A percentile compares a stretch with the other conserved stretches of the same genome.
Conservation (phyloP, 2,113 vertebrate species). For the Origma solitaria region DNA sequence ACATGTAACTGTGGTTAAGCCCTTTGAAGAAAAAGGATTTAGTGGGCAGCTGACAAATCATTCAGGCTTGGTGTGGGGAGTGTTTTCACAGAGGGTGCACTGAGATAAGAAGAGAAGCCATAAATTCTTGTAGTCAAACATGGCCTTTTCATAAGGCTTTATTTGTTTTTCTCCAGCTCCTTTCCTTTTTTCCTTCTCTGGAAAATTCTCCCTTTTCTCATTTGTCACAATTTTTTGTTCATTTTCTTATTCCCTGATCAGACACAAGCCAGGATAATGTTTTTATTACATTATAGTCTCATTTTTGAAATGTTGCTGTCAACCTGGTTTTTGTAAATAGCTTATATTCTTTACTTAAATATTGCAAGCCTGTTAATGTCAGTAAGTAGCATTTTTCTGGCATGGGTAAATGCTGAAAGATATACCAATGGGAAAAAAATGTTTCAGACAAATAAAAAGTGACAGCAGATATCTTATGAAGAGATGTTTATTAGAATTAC, state of each 20-base stretch:
- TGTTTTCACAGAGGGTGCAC: background rate
- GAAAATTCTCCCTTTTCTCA: background rate
- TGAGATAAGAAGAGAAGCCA: background rate
- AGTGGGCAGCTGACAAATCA: background rate
- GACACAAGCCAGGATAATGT: background rate
- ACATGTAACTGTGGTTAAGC: background rate
- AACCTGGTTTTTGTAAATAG: background rate
- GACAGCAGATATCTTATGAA: conserved; percentile 25
- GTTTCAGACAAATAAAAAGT: conserved; percentile 33
- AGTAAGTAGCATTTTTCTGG: background rate
- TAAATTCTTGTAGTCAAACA: background rate
- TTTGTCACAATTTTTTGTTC: background rate
- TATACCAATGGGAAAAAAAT: background rate
- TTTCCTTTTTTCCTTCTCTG: background rate
- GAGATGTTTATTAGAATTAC: conserved; percentile 21
- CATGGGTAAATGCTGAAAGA: background rate
- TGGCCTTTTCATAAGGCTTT: background rate
- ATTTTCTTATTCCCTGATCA: conserved; percentile 2
- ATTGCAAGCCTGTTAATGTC: background rate
- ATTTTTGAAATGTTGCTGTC: conserved; percentile 14
- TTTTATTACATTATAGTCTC: conserved; percentile 14
- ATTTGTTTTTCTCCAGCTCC: background rate
- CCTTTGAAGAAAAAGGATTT: background rate
- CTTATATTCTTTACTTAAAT: conserved; percentile 10
- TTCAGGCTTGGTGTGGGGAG: background rate